Conservation (phyloP, 2,888 invertebrate species). For the Orchesella flavescens region DNA sequence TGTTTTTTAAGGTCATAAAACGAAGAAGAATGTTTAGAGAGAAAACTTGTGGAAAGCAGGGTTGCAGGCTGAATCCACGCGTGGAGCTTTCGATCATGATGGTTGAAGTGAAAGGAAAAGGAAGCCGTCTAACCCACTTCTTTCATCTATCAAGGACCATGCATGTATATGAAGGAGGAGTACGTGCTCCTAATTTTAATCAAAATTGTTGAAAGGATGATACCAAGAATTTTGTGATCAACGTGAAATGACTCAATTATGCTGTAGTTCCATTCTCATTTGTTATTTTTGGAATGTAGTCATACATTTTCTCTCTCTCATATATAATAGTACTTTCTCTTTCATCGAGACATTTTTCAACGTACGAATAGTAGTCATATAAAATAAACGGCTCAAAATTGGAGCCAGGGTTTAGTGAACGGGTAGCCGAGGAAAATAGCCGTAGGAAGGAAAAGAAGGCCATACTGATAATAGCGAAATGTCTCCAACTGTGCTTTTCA, state of each 20-base stretch:
- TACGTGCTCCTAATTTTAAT: slow-evolving; percentile 27
- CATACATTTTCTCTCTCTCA: too few species aligned
- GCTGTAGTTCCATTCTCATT: not conserved
- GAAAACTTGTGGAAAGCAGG: not conserved
- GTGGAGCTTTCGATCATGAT: not conserved
- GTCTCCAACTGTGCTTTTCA: not conserved
- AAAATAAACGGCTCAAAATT: not conserved
- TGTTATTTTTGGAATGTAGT: too few species aligned
- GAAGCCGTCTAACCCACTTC: not conserved
- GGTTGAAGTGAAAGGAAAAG: not conserved
- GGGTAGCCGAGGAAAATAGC: not conserved
- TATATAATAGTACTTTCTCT: too few species aligned
- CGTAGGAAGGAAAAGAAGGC: not conserved
- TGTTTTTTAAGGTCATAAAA: not conserved
- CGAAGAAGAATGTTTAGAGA: not conserved
- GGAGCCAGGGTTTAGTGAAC: not conserved
- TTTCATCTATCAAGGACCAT: not conserved
- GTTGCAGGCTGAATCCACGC: not conserved
- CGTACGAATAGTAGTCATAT: too few species aligned
- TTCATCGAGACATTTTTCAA: too few species aligned
- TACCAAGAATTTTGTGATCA: slow-evolving; percentile 6
- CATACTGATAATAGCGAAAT: not conserved
- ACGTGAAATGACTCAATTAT: not conserved
- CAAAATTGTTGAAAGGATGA: slow-evolving; percentile 18
- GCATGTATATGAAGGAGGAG: not conserved